Percentiles rank a stretch among this genome's conserved stretches.
Conservation (phyloP, 2,113 vertebrate genomes). For the Corythornis cristatus region DNA sequence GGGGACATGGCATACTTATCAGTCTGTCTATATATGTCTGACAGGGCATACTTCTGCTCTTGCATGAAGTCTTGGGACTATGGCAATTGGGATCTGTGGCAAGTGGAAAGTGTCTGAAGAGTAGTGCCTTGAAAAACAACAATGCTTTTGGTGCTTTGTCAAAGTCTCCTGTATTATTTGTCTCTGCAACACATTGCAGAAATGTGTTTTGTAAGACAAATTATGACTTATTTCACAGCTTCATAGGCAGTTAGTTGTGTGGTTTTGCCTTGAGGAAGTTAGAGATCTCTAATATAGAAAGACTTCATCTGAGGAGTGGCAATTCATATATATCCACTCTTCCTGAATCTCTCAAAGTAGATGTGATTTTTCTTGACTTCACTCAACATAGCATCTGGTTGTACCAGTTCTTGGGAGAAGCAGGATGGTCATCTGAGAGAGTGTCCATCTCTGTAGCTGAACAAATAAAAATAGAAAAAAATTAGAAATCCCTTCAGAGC, state of each 20-base stretch:
- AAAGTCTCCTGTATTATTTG: not conserved
- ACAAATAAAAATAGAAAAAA: not conserved
- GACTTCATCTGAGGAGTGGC: not conserved
- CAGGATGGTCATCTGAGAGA: not conserved
- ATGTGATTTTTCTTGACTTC: not conserved
- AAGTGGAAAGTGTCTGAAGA: not conserved
- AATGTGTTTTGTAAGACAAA: not conserved
- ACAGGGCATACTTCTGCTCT: not conserved
- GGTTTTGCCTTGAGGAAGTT: not conserved
- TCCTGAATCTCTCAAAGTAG: not conserved
- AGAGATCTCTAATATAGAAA: not conserved
- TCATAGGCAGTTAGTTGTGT: not conserved
- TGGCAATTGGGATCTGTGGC: too few species aligned
- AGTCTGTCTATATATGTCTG: not conserved
- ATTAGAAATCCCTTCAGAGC: too few species aligned
- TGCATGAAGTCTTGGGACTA: rapidly evolving
- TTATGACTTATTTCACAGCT: not conserved
- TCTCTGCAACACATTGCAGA: not conserved
- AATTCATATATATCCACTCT: not conserved
- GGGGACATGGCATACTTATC: not conserved
- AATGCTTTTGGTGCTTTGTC: not conserved
- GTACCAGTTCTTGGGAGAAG: not conserved
- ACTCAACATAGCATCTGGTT: not conserved
- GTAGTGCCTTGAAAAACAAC: not conserved
- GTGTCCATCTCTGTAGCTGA: not conserved